Conservation (phyloP, 1,140 invertebrate species). For the Phymorhynchus buccinoides region DNA sequence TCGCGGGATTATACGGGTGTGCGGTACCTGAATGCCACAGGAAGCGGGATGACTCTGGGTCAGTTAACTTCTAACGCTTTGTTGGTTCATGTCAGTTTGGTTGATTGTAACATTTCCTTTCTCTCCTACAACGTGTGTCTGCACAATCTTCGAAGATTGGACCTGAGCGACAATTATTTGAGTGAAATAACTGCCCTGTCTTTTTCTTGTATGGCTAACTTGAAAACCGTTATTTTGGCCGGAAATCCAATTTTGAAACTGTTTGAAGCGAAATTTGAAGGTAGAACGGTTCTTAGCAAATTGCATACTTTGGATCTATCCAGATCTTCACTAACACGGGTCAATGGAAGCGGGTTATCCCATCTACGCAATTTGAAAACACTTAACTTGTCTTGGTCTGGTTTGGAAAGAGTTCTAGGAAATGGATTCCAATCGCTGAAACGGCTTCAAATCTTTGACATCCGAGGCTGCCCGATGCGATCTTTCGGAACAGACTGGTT, state of each 20-base stretch:
- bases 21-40: too few relatives aligned
- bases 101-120: neutral
- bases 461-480: slow-evolving; percentile 38
- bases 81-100: too few relatives aligned
- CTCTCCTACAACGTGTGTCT: slow-evolving; percentile 9
- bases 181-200: neutral
- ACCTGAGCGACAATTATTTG: slow-evolving; percentile 28
- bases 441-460: slow-evolving; percentile 33
- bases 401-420: neutral
- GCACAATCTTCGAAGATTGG: slow-evolving; percentile 36
- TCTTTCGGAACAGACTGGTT: slow-evolving; percentile 39
- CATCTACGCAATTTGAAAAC: neutral
- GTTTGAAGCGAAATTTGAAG: neutral
- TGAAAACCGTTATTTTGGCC: neutral
- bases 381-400: slow-evolving; percentile 30
- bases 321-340: neutral
- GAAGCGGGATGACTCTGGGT: too few relatives aligned
- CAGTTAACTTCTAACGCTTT: too few relatives aligned
- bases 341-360: neutral
- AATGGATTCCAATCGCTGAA: slow-evolving; percentile 22
- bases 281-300: neutral
- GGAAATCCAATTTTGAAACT: neutral
- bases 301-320: neutral
- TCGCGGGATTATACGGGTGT: too few relatives aligned
- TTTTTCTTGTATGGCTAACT: neutral